A percentile compares a stretch with the other conserved stretches of the same genome.
Conservation (phyloP, 2,113 vertebrate genomes). For the Oreotragus oreotragus region DNA sequence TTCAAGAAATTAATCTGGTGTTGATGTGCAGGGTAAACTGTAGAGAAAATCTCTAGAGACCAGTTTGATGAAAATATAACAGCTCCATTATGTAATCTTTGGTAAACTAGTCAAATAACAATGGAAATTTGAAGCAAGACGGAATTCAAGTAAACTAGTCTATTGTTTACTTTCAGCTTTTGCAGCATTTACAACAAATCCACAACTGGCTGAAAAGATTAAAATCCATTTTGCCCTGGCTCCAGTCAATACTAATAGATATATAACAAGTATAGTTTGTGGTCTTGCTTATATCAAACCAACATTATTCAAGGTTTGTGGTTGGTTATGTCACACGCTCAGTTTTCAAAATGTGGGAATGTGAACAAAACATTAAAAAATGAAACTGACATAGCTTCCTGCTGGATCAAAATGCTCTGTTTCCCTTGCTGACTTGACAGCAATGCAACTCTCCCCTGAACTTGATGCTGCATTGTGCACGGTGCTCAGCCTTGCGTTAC, state of each 20-base stretch:
- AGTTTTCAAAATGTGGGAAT: neutral
- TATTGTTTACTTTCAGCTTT: neutral
- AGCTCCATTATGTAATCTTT: neutral
- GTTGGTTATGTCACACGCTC: fast-evolving
- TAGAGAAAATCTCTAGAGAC: neutral
- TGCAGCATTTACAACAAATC: neutral
- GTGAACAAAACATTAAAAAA: too few species aligned
- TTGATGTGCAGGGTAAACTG: neutral
- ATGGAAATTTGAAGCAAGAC: neutral
- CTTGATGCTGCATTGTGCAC: neutral
- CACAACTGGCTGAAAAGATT: neutral
- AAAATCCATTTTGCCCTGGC: neutral
- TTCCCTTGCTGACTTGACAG: neutral
- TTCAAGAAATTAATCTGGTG: neutral
- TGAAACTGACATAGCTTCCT: neutral
- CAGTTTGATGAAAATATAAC: neutral
- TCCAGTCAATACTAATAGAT: neutral
- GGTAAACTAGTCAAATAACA: neutral
- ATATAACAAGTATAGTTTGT: neutral
- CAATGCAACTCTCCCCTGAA: neutral
- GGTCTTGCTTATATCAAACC: neutral
- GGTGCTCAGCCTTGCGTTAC: neutral
- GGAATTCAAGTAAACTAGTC: neutral
- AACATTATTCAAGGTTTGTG: neutral
- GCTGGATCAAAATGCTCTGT: neutral